A percentile compares a stretch with the other conserved stretches of the same genome.
Conservation (phyloP, 2,113 vertebrate genomes). For the Hemiscyllium ocellatum region DNA sequence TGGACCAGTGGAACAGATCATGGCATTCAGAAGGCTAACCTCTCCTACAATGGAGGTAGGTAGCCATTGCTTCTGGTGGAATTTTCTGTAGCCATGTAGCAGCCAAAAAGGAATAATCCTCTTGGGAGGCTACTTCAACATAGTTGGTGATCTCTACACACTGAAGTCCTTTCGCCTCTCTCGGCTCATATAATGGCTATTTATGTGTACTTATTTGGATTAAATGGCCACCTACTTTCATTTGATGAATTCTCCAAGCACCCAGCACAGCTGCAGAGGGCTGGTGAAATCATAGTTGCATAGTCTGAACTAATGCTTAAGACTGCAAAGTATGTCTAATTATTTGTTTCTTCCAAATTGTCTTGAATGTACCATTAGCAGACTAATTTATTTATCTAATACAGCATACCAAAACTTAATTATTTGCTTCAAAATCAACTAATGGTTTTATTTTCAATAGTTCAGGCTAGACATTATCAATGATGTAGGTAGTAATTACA, state of each 20-base stretch:
- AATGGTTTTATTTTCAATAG: constrained; percentile 24
- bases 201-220: neutral
- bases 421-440: neutral
- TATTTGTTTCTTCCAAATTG: neutral
- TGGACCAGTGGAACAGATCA: neutral
- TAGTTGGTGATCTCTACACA: neutral
- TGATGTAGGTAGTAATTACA: neutral
- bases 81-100: neutral
- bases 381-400: constrained; percentile 5
- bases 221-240: neutral
- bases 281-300: neutral
- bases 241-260: neutral
- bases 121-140: neutral
- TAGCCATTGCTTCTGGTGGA: neutral
- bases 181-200: neutral
- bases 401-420: neutral
- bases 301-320: neutral
- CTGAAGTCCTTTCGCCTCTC: neutral
- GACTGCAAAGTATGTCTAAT: neutral
- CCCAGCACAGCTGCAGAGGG: no score
- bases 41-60: neutral
- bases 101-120: neutral
- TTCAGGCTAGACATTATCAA: constrained; percentile 9
- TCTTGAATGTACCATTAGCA: neutral
- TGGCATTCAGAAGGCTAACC: neutral